phyloP scores from a whole-genome alignment of 1,140 invertebrate species.

The Brachionus calyciflorus region DNA sequence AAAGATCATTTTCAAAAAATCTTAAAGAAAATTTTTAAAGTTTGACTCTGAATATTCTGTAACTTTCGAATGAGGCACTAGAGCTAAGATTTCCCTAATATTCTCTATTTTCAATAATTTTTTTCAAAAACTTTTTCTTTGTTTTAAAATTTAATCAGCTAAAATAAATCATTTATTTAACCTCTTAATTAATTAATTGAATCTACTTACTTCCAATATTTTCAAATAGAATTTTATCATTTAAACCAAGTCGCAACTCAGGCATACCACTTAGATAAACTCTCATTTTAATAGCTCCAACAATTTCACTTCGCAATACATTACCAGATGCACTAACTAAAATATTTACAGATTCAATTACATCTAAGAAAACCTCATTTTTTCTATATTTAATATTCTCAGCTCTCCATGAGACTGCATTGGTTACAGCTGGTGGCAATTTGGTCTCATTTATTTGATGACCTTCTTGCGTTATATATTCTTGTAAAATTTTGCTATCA shows the following conservation, averaged over 20 bases:
- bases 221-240: conserved; percentile 98
- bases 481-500: conserved; percentile 96
- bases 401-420: conserved; percentile 97
- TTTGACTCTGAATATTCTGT: too few relatives aligned
- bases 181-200: too few relatives aligned
- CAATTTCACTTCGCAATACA: conserved; percentile 94
- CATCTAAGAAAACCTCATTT: conserved; percentile 99
- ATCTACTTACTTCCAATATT: conserved; percentile 76
- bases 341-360: conserved; percentile 97
- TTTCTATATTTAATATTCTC: conserved; percentile 99
- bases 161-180: too few relatives aligned
- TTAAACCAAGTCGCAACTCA: conserved; percentile 91
- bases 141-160: too few relatives aligned
- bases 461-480: conserved; percentile 93
- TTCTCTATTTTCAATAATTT: too few relatives aligned
- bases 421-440: conserved; percentile 98
- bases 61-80: too few relatives aligned
- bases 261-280: conserved; percentile 99
- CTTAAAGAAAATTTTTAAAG: too few relatives aligned
- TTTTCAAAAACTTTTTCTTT: too few relatives aligned
- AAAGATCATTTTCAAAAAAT: too few relatives aligned
- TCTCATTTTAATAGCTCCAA: conserved; percentile 97
- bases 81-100: too few relatives aligned
- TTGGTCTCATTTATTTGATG: conserved; percentile 95
- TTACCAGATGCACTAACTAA: conserved; percentile 93